Percentiles rank a stretch among this genome's conserved stretches.
phyloP scores from a whole-genome alignment of 1,140 invertebrate species.

The Geopemphigus sp. region DNA sequence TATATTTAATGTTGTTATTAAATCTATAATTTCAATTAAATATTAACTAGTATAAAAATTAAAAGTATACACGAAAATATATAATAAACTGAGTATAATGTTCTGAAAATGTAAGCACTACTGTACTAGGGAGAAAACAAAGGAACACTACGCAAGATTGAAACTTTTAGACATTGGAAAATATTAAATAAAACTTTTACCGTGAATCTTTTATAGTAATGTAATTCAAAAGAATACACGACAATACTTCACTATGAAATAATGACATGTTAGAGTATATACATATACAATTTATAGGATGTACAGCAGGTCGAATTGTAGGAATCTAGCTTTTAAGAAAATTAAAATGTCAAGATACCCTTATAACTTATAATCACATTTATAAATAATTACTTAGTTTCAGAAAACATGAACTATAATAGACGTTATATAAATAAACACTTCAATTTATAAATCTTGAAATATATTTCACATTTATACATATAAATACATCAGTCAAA shows the following conservation, averaged over 20 bases:
- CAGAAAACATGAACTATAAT: neutral
- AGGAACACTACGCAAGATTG: neutral
- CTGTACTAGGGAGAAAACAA: neutral
- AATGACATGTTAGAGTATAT: conserved; percentile 1
- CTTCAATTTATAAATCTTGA: neutral
- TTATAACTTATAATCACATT: neutral
- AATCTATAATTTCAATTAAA: neutral
- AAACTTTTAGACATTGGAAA: conserved; percentile 16
- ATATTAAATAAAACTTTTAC: neutral
- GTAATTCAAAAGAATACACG: conserved; percentile 44
- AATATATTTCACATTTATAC: neutral
- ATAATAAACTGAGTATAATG: too few species aligned
- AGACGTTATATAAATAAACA: neutral
- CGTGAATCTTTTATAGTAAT: neutral
- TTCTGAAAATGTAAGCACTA: neutral
- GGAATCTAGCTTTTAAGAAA: neutral
- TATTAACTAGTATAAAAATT: neutral
- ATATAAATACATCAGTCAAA: neutral
- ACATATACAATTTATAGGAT: neutral
- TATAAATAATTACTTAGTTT: neutral
- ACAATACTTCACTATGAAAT: conserved; percentile 11
- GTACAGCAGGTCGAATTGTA: neutral
- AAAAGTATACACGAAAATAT: too few species aligned
- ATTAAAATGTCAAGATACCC: neutral
- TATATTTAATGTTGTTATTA: neutral